Conservation (phyloP, 92 coral and sea anemone genomes). For the Heteractis magnifica region DNA sequence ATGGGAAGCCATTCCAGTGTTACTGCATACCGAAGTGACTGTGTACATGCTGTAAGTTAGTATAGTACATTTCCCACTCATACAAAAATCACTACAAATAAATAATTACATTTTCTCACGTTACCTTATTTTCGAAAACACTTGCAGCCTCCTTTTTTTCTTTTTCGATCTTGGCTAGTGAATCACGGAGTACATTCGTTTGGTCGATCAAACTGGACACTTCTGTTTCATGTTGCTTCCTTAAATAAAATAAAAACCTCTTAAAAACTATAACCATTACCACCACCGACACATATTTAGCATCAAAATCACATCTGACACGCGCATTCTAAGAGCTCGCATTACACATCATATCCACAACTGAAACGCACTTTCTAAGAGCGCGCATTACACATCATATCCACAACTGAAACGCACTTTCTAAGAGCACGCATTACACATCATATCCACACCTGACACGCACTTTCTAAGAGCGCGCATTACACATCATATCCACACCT, state of each 20-base stretch:
- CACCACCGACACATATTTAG: not conserved
- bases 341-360: not conserved
- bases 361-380: not conserved
- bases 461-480: not conserved
- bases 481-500: not conserved
- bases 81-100: not conserved
- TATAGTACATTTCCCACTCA: no score
- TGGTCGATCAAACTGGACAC: conserved; percentile 54
- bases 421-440: not conserved
- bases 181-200: conserved; percentile 42
- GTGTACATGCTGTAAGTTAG: no score
- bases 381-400: not conserved
- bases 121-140: conserved; percentile 57
- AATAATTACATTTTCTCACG: not conserved
- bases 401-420: not conserved
- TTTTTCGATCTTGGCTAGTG: conserved; percentile 53
- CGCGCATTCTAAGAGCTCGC: not conserved
- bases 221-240: conserved; percentile 60
- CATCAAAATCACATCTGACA: not conserved
- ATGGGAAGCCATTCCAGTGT: no score
- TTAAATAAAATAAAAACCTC: conserved; percentile 3
- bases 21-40: no score
- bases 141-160: conserved; percentile 47
- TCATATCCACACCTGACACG: not conserved
- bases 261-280: not conserved